Evolutionary conservation across 35 echinoderm and acorn worm genomes (phyloP).

Genomic region (Heliocidaris tuberculata): DNA sequence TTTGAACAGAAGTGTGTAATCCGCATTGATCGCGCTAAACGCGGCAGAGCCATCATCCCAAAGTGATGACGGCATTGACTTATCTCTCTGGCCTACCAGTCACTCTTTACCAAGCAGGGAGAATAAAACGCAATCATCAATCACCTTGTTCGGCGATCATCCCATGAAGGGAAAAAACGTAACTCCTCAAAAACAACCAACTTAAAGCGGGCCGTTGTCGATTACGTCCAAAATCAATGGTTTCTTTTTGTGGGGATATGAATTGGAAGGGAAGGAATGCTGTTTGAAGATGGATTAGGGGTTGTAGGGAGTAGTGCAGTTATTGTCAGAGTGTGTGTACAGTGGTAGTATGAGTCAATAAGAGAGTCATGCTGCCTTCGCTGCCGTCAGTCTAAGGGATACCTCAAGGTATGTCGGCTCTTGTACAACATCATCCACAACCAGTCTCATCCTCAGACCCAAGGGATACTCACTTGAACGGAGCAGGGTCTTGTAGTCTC

Average conservation of each 20-base stretch:
- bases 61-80: constrained; percentile 27
- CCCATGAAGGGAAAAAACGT: background rate
- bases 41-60: constrained; percentile 14
- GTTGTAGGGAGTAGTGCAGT: constrained; percentile 28
- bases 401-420: background rate
- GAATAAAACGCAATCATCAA: constrained; percentile 30
- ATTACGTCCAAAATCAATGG: constrained; percentile 31
- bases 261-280: constrained; percentile 5
- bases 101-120: background rate
- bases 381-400: background rate
- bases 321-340: constrained; percentile 33
- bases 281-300: constrained; percentile 51
- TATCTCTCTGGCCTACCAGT: background rate
- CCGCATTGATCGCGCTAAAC: constrained; percentile 52
- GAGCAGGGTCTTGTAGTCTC: background rate
- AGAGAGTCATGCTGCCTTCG: background rate
- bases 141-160: background rate
- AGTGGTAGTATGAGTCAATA: constrained; percentile 30
- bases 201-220: constrained; percentile 29
- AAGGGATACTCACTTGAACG: background rate
- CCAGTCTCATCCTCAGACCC: background rate
- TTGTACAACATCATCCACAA: background rate
- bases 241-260: constrained; percentile 34
- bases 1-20: constrained; percentile 53
- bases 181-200: background rate